These are phyloP conservation scores for Brenthis daphne DNA, from an alignment of 2,888 invertebrate genomes.

Conservation along the genomic window DNA sequence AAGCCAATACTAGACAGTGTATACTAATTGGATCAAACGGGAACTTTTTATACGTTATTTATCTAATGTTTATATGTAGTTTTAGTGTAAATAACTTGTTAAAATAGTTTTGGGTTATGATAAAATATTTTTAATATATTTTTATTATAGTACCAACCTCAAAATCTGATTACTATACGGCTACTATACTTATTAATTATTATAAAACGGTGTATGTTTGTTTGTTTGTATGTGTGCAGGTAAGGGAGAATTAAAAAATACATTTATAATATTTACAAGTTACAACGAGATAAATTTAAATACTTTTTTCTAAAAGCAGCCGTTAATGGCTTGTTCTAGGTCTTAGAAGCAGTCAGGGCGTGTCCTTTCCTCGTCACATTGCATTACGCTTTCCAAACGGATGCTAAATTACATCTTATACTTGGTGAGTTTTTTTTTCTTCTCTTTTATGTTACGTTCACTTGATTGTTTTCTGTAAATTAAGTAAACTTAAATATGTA, in stretches of 20 bases:
- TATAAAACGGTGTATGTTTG: not conserved
- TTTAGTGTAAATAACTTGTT: not conserved
- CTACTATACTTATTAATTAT: not conserved
- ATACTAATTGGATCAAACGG: slow-evolving; percentile 5
- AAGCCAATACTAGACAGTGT: not conserved
- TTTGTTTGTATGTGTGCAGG: too few species aligned
- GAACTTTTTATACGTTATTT: not conserved
- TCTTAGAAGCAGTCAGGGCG: slow-evolving; percentile 96
- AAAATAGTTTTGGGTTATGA: too few species aligned
- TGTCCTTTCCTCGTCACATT: slow-evolving; percentile 98
- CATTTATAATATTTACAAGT: not conserved
- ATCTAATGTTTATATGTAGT: not conserved
- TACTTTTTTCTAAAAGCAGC: too few species aligned
- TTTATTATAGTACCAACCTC: not conserved
- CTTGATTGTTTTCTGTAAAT: not conserved
- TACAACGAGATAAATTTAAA: slow-evolving; percentile 29
- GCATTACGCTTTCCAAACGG: slow-evolving; percentile 99
- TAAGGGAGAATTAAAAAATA: too few species aligned
- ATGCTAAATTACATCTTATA: slow-evolving; percentile 97
- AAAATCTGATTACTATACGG: not conserved
- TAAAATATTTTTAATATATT: too few species aligned
- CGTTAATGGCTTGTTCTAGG: slow-evolving; percentile 68
- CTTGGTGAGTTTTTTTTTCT: slow-evolving; percentile 87
- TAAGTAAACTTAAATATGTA: too few species aligned
- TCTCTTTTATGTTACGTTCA: not conserved